Evolutionary conservation across 2,888 invertebrate genomes (phyloP).

Genomic region (Galerucella calmariensis): DNA sequence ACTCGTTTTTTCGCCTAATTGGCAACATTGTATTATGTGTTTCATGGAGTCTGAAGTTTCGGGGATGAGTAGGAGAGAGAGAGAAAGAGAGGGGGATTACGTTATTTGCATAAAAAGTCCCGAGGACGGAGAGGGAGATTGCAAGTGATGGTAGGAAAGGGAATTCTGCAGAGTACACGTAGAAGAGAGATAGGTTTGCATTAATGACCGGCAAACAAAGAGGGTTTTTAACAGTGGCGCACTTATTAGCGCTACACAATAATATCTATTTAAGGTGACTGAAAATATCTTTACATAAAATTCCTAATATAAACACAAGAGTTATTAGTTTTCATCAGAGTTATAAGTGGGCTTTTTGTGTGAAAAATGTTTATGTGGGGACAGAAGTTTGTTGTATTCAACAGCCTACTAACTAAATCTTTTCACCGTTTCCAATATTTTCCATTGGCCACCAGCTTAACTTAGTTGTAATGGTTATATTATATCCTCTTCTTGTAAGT

Average conservation of each 20-base stretch:
- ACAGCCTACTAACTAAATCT: too few species aligned
- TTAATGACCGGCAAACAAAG: slow-evolving; percentile 58
- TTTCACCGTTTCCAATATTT: too few species aligned
- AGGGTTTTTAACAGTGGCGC: slow-evolving; percentile 45
- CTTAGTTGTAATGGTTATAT: too few species aligned
- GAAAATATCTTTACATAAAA: not conserved
- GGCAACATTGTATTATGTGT: slow-evolving; percentile 42
- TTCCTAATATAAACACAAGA: not conserved
- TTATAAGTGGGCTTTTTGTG: too few species aligned
- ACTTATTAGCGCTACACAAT: slow-evolving; percentile 6
- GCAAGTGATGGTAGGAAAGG: slow-evolving; percentile 48
- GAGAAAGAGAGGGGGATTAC: slow-evolving; percentile 53
- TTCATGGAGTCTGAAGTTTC: slow-evolving; percentile 57
- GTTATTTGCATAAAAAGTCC: slow-evolving; percentile 57
- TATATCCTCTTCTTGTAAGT: too few species aligned
- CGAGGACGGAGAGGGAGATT: slow-evolving; percentile 45
- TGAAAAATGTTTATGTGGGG: too few species aligned
- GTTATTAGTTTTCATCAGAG: not conserved
- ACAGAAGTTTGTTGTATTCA: too few species aligned
- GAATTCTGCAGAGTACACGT: slow-evolving; percentile 52
- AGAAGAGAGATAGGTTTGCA: slow-evolving; percentile 57
- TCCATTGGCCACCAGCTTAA: too few species aligned
- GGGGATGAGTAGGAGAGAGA: slow-evolving; percentile 57
- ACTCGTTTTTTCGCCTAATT: not conserved
- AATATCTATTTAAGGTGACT: not conserved